Evolutionary conservation across 2,797 vertebrate species (phyloP).

Genomic region (Peromyscus melanophrys): DNA sequence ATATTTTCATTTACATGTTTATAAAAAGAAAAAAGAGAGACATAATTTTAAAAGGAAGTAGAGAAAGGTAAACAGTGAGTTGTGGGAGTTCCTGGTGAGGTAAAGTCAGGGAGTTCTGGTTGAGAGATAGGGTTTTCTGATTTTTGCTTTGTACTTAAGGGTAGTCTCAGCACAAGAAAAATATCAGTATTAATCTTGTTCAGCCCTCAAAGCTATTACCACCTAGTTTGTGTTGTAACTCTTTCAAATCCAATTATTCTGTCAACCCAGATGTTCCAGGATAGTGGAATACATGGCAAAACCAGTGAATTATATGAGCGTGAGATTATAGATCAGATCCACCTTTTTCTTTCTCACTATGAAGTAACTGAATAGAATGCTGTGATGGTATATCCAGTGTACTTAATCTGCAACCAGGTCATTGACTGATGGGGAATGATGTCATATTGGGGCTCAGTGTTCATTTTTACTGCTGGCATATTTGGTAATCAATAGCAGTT

Average conservation of each 20-base stretch:
- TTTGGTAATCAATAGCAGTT: not conserved
- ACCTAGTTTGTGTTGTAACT: not conserved
- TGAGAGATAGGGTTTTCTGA: not conserved
- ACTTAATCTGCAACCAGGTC: not conserved
- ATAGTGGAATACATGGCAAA: not conserved
- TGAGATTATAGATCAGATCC: not conserved
- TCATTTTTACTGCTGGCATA: not conserved
- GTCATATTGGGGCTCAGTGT: not conserved
- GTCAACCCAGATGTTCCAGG: not conserved
- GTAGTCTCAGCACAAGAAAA: not conserved
- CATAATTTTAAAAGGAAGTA: not conserved
- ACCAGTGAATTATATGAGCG: not conserved
- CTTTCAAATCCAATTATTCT: not conserved
- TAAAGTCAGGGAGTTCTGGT: not conserved
- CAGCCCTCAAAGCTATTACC: not conserved
- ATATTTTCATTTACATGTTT: constrained; percentile 2
- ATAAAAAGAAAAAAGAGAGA: not conserved
- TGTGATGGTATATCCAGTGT: not conserved
- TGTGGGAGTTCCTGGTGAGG: not conserved
- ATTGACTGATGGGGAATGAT: not conserved
- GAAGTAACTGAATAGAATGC: not conserved
- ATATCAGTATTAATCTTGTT: not conserved
- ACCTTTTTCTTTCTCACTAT: not conserved
- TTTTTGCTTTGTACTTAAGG: not conserved
- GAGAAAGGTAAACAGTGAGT: not conserved